Evolutionary conservation across 1,140 invertebrate genomes (phyloP).

Genomic region (Drosophila nebulosa): DNA sequence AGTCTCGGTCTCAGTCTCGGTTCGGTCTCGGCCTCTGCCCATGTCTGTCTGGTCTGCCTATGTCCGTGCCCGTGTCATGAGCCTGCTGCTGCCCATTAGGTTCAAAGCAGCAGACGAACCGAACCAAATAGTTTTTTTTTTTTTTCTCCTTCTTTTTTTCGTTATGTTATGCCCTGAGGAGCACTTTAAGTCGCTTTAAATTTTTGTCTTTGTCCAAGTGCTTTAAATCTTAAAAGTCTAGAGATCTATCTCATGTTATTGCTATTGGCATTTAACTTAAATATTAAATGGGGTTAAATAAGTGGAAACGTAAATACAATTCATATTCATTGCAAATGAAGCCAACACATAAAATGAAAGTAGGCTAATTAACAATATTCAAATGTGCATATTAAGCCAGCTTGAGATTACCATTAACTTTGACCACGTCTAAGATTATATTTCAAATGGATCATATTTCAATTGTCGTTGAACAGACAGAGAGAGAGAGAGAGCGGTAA

Average conservation of each 20-base stretch:
- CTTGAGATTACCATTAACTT: no score
- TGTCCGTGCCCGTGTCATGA: background rate
- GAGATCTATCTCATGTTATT: background rate
- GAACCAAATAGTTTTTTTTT: conserved; percentile 13
- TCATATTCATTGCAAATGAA: background rate
- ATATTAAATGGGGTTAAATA: conserved; percentile 8
- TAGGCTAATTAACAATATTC: no score
- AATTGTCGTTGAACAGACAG: no score
- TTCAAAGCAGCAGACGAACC: conserved; percentile 33
- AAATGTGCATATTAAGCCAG: no score
- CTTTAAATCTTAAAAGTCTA: conserved; percentile 23
- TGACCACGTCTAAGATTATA: no score
- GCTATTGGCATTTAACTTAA: conserved; percentile 26
- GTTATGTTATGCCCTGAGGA: conserved; percentile 36
- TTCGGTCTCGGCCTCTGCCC: background rate
- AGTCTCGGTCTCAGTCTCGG: no score
- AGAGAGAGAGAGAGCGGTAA: no score
- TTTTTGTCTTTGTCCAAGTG: conserved; percentile 61
- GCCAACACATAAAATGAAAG: no score
- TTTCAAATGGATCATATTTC: no score
- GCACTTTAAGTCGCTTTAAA: conserved; percentile 65
- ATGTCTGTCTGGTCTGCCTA: background rate
- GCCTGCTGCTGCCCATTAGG: conserved; percentile 55
- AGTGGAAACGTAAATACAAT: conserved; percentile 20
- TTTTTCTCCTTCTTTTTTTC: background rate